Conservation (phyloP, 2,113 vertebrate genomes). For the Sinocyclocheilus anshuiensis region DNA sequence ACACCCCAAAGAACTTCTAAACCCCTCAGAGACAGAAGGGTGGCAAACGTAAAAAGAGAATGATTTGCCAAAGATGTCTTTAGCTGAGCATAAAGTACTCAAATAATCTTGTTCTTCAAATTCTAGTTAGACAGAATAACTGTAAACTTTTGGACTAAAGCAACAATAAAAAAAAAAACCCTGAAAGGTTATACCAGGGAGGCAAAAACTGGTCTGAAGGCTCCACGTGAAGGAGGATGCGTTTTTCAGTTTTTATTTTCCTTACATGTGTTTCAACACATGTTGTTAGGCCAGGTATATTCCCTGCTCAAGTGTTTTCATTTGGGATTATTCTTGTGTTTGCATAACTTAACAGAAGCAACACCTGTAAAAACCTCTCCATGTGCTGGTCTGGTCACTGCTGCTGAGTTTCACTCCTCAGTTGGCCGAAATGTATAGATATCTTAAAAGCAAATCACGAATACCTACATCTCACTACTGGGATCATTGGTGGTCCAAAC, state of each 20-base stretch:
- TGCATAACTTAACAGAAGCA: constrained; percentile 61
- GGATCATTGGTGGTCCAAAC: neutral
- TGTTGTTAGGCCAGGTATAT: neutral
- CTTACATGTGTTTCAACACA: neutral
- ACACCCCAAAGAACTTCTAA: constrained; percentile 57
- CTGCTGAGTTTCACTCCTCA: neutral
- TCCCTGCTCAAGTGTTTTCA: constrained; percentile 4
- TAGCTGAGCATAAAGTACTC: neutral
- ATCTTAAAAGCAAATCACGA: neutral
- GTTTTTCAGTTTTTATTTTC: neutral
- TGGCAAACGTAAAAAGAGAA: constrained; percentile 21
- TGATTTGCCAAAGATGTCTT: neutral
- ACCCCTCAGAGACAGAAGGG: constrained; percentile 40
- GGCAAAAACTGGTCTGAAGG: neutral
- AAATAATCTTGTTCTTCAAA: neutral
- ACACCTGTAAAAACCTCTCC: constrained; percentile 47
- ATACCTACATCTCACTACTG: neutral
- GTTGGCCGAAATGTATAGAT: neutral
- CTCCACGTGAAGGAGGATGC: neutral
- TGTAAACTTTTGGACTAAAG: neutral
- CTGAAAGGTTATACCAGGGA: neutral
- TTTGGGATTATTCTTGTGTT: constrained; percentile 54
- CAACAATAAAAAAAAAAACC: neutral
- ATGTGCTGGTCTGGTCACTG: neutral
- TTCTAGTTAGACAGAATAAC: neutral